A percentile compares a stretch with the other conserved stretches of the same genome.
These are phyloP conservation scores for Ptychadena robeensis DNA, from an alignment of 2,797 vertebrate species.

Conservation along the genomic window DNA sequence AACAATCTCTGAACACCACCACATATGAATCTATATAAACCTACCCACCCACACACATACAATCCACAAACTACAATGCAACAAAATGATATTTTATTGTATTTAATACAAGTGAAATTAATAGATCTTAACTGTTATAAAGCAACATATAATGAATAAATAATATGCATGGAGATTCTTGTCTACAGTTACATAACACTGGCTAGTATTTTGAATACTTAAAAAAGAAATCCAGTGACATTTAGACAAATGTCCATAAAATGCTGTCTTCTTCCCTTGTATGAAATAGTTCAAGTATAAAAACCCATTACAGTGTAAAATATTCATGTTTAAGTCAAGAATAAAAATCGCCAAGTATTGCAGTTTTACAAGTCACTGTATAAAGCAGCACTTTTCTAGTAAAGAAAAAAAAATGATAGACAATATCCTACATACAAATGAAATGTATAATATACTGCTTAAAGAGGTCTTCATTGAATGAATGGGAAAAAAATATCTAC, in stretches of 20 bases:
- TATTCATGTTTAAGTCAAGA: constrained; percentile 91
- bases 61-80: constrained; percentile 39
- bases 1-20: too few species aligned
- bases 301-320: constrained; percentile 99
- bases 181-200: constrained; percentile 89
- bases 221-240: constrained; percentile 94
- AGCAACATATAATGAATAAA: constrained; percentile 65
- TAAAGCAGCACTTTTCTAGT: constrained; percentile 90
- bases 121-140: constrained; percentile 59
- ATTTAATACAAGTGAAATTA: constrained; percentile 62
- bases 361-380: constrained; percentile 88
- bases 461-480: constrained; percentile 79
- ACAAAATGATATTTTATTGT: constrained; percentile 54
- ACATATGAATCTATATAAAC: too few species aligned
- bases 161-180: constrained; percentile 77
- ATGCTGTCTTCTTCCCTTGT: constrained; percentile 97
- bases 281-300: constrained; percentile 99
- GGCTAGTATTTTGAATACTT: constrained; percentile 82
- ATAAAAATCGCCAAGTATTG: constrained; percentile 93
- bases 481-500: constrained; percentile 77
- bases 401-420: constrained; percentile 66
- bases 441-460: constrained; percentile 67
- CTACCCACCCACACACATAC: background rate
- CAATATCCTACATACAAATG: constrained; percentile 72
- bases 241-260: constrained; percentile 89